Evolutionary conservation across 30 jellyfish, hydroid and myxozoan species (phyloP).

Genomic region (Pelagia noctiluca): DNA sequence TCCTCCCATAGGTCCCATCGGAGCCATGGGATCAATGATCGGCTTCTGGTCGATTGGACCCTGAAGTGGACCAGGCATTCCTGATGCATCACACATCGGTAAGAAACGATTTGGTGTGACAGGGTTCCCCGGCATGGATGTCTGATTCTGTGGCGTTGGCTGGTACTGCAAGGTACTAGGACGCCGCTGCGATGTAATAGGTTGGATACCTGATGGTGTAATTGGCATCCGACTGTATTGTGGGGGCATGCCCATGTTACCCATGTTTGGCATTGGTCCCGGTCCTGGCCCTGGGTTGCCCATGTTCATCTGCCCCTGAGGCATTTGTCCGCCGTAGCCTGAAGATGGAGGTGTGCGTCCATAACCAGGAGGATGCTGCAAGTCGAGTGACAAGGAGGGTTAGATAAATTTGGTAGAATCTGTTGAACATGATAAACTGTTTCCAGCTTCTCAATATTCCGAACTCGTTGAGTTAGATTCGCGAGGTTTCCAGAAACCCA

Average conservation of each 20-base stretch:
- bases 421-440: too few relatives aligned
- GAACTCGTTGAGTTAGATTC: too few relatives aligned
- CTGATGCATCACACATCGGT: conserved; percentile 85
- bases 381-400: background rate
- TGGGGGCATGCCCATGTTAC: conserved; percentile 95
- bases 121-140: conserved; percentile 73
- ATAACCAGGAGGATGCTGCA: conserved; percentile 89
- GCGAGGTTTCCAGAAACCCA: too few relatives aligned
- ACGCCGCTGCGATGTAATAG: conserved; percentile 89
- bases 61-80: conserved; percentile 60
- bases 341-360: conserved; percentile 84
- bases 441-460: too few relatives aligned
- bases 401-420: too few relatives aligned
- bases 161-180: conserved; percentile 98
- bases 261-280: conserved; percentile 81
- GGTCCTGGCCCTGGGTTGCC: conserved; percentile 87
- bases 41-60: conserved; percentile 95
- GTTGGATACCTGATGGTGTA: conserved; percentile 77
- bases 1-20: conserved; percentile 26
- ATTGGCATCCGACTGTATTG: conserved; percentile 88
- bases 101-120: conserved; percentile 66
- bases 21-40: conserved; percentile 72
- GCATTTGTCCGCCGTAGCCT: conserved; percentile 74
- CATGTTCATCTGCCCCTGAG: conserved; percentile 84
- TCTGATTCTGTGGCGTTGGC: conserved; percentile 77